These are phyloP conservation scores for Neoaliturus tenellus DNA, from an alignment of 2,888 invertebrate genomes.

Conservation along the genomic window DNA sequence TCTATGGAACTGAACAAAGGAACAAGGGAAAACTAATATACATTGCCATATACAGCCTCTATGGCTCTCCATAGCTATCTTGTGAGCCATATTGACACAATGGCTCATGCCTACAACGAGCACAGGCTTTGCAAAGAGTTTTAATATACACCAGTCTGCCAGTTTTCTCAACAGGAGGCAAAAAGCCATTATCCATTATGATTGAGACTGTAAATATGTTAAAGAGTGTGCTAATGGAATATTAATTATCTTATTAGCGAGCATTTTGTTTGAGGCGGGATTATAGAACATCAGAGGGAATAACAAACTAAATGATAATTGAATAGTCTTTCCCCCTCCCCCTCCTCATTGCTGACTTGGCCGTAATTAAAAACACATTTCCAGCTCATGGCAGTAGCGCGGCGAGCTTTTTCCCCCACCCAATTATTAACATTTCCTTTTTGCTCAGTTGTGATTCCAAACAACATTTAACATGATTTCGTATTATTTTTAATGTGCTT, in stretches of 20 bases:
- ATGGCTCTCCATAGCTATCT: too few species aligned
- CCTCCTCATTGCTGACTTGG: constrained; percentile 13
- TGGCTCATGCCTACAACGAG: background rate
- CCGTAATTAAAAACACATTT: constrained; percentile 52
- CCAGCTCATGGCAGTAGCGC: constrained; percentile 24
- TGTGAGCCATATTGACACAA: too few species aligned
- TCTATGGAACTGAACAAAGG: too few species aligned
- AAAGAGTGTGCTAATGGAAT: constrained; percentile 55
- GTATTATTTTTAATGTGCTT: too few species aligned
- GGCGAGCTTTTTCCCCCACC: background rate
- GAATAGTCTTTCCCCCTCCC: constrained; percentile 37
- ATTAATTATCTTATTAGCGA: constrained; percentile 56
- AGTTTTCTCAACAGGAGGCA: constrained; percentile 16
- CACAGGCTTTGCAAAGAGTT: background rate
- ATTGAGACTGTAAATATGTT: constrained; percentile 52
- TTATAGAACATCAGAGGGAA: constrained; percentile 55
- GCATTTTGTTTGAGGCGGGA: constrained; percentile 53
- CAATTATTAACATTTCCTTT: constrained; percentile 18
- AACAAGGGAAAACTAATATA: too few species aligned
- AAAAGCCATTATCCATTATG: constrained; percentile 47
- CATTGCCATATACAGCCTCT: too few species aligned
- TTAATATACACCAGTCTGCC: background rate
- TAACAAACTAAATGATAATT: constrained; percentile 57
- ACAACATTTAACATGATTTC: background rate
- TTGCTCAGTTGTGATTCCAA: background rate